These are phyloP conservation scores for Notodonta dromedarius DNA, from an alignment of 2,888 invertebrate genomes.

Conservation along the genomic window DNA sequence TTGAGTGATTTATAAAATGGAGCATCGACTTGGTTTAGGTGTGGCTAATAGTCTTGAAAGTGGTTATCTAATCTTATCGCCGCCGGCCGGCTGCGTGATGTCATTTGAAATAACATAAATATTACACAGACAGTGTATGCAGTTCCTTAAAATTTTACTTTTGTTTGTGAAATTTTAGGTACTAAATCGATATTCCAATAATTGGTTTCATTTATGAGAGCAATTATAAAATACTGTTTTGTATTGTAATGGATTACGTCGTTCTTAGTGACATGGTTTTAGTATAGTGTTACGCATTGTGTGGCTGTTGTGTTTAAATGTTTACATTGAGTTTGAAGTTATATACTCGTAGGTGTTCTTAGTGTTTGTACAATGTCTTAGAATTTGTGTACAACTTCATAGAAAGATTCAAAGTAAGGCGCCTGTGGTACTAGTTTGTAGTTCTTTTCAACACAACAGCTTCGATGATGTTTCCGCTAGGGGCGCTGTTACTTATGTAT, in stretches of 20 bases:
- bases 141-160: constrained; percentile 35
- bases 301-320: too few species aligned
- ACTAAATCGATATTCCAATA: constrained; percentile 4
- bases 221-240: too few species aligned
- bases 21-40: constrained; percentile 45
- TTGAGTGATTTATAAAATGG: constrained; percentile 14
- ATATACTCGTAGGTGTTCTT: too few species aligned
- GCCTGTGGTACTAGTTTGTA: too few species aligned
- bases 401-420: too few species aligned
- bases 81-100: constrained; percentile 52
- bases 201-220: too few species aligned
- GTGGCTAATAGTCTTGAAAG: constrained; percentile 56
- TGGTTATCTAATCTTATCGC: constrained; percentile 72
- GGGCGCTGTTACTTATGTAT: background rate
- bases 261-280: background rate
- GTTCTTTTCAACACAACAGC: too few species aligned
- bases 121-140: constrained; percentile 37
- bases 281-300: too few species aligned
- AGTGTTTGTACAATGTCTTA: too few species aligned
- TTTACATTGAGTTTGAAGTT: too few species aligned
- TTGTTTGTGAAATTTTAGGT: constrained; percentile 30
- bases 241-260: background rate
- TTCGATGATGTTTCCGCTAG: too few species aligned
- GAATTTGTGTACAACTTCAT: too few species aligned
- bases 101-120: constrained; percentile 61